Base-by-base conservation (phyloP, 2,888 invertebrate species). In the Eupithecia inturbata region DNA sequence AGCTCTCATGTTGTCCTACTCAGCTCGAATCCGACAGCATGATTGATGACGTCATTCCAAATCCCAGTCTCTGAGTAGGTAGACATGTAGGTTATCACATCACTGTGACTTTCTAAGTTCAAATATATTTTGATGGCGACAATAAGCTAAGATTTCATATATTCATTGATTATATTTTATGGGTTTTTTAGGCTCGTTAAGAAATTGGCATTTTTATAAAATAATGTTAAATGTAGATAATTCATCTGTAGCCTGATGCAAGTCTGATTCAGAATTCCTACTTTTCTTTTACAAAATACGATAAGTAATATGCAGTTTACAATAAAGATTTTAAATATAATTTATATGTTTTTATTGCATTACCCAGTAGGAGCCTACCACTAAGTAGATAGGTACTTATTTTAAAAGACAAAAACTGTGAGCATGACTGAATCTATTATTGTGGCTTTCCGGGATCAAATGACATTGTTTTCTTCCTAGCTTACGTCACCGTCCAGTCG, bases 281-380 rank as follows among this genome's bases (percentile, higher is more conserved):
- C 31, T 62, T 62, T 62, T 62, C 28, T 62, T 12, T 57, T 57
- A 57, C 26, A 57, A 57, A 53, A 57, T 62, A 33, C 63, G 1
- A 31, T 19, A n/a, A 63, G 3, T 31, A n/a, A 49, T 22, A 12
- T 64, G n/a, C 62, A 64, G 19, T 36, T 83, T 84, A 80, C 80
- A 85, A 85, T 85, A 85, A 83, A 82, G 66, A 74, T 79, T 83
- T 79, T 81, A 75, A 78, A 79, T 80, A 79, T 66, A 49, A 39
- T 39, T 39, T 10, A 26, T 39, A 22, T 66, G 22, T 36, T 64
- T n/a, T 63, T 60, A 68, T 62, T 71, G 22, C 57, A 57, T 26
- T 57, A 14, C 12, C 12, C 26, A 36, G 10, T 36, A 36, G 36
- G 36, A 36, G 36, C 36, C 36, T 36, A 36, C 9, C 36, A 36